These are phyloP conservation scores for Metalampra italica DNA, from an alignment of 2,888 invertebrate genomes.

Conservation along the genomic window DNA sequence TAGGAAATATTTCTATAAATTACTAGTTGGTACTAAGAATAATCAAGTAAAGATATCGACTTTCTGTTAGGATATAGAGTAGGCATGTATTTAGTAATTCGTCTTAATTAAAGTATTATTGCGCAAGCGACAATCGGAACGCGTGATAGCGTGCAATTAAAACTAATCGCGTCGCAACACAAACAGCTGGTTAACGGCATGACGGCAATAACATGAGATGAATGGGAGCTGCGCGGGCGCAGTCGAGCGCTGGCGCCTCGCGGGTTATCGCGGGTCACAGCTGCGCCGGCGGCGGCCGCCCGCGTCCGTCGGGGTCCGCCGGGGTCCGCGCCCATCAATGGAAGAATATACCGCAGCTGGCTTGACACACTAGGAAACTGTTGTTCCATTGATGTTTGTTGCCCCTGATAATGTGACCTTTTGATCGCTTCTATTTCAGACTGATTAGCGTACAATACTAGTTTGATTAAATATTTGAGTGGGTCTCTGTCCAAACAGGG, in stretches of 20 bases:
- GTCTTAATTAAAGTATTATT: conserved; percentile 9
- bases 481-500: no score
- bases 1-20: no score
- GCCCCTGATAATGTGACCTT: conserved; percentile 1
- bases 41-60: no score
- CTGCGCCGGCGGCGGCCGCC: conserved; percentile 16
- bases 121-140: conserved; percentile 9
- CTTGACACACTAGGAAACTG: conserved; percentile 10
- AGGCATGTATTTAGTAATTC: conserved; percentile 15
- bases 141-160: conserved; percentile 29
- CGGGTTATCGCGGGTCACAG: conserved; percentile 68
- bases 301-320: conserved; percentile 5
- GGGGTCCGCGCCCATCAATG: conserved; percentile 39
- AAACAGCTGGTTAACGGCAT: conserved; percentile 50
- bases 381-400: conserved; percentile 14
- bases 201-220: conserved; percentile 41
- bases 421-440: conserved; percentile 1
- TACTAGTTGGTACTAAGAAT: no score
- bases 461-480: no score
- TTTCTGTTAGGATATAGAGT: no score
- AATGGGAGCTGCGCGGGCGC: conserved; percentile 49
- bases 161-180: conserved; percentile 55
- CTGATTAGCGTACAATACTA: neutral
- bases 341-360: conserved; percentile 32
- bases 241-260: conserved; percentile 52